Evolutionary conservation across 2,888 invertebrate genomes (phyloP).

Genomic region (Microctonus hyperodae): DNA sequence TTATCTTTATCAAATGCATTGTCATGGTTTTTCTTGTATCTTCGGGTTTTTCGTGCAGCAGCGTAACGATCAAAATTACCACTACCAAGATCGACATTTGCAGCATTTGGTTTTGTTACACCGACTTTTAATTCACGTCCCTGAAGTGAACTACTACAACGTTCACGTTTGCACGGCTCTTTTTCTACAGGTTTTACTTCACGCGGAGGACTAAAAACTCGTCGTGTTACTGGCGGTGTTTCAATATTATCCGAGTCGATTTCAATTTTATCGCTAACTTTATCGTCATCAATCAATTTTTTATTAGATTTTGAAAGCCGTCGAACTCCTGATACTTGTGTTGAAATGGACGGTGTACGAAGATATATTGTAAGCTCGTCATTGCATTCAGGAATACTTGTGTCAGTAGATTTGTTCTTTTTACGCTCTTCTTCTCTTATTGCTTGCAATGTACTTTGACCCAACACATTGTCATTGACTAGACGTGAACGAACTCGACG

Average conservation of each 20-base stretch:
- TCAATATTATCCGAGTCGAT: constrained; percentile 92
- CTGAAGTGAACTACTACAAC: constrained; percentile 54
- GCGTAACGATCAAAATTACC: constrained; percentile 85
- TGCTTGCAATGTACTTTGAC: constrained; percentile 61
- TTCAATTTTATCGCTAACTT: constrained; percentile 74
- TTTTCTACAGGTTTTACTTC: constrained; percentile 65
- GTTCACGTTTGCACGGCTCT: constrained; percentile 56
- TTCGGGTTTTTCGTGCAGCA: constrained; percentile 79
- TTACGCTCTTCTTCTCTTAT: constrained; percentile 61
- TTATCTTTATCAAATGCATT: constrained; percentile 40
- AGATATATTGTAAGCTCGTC: constrained; percentile 59
- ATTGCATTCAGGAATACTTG: constrained; percentile 41
- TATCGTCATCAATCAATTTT: constrained; percentile 46
- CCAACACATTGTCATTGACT: constrained; percentile 58
- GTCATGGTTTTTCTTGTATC: constrained; percentile 72
- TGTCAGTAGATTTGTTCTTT: constrained; percentile 54
- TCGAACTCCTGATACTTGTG: constrained; percentile 44
- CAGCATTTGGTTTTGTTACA: constrained; percentile 40
- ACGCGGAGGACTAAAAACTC: constrained; percentile 71
- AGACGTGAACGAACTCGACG: constrained; percentile 62
- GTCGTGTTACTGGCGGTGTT: constrained; percentile 83
- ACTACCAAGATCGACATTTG: constrained; percentile 52
- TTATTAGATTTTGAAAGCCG: constrained; percentile 49
- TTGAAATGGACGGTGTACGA: constrained; percentile 48
- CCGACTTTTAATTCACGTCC: constrained; percentile 45